A percentile compares a stretch with the other conserved stretches of the same genome.
These are phyloP conservation scores for Carcinoscorpius rotundicauda DNA, from an alignment of 1,140 invertebrate species.

Conservation along the genomic window DNA sequence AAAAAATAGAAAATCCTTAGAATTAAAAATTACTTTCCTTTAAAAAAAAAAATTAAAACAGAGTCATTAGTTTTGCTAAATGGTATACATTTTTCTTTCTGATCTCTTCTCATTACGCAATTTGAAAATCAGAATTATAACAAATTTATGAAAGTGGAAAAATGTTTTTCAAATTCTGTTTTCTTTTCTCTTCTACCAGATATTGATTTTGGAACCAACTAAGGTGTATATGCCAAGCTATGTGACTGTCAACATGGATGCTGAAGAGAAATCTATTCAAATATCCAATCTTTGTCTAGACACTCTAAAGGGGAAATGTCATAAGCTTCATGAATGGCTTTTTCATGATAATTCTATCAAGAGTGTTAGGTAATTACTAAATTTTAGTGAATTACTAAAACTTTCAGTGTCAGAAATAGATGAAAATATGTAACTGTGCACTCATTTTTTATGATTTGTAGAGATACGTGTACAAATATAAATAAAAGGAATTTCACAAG, in stretches of 20 bases:
- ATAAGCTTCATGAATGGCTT: conserved; percentile 66
- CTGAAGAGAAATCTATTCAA: conserved; percentile 78
- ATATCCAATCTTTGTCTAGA: conserved; percentile 74
- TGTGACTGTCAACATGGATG: conserved; percentile 84
- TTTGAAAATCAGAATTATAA: too few relatives aligned
- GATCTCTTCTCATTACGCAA: too few relatives aligned
- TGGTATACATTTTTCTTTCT: too few relatives aligned
- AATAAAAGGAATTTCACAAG: too few relatives aligned
- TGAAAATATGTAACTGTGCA: too few relatives aligned
- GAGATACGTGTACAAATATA: too few relatives aligned
- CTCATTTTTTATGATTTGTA: background rate
- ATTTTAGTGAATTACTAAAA: background rate
- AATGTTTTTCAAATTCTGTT: too few relatives aligned
- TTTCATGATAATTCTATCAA: conserved; percentile 86
- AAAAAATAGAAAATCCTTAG: too few relatives aligned
- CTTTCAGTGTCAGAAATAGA: background rate
- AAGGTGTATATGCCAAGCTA: conserved; percentile 90
- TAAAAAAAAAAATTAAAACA: too few relatives aligned
- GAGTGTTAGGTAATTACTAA: conserved; percentile 55
- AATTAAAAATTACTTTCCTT: too few relatives aligned
- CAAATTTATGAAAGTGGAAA: too few relatives aligned
- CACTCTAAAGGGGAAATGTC: conserved; percentile 46
- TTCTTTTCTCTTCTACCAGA: conserved; percentile 35
- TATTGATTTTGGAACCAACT: conserved; percentile 80
- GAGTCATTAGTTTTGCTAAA: too few relatives aligned